These are phyloP conservation scores for Lepidotrigona ventralis DNA, from an alignment of 1,140 invertebrate species.

Conservation along the genomic window DNA sequence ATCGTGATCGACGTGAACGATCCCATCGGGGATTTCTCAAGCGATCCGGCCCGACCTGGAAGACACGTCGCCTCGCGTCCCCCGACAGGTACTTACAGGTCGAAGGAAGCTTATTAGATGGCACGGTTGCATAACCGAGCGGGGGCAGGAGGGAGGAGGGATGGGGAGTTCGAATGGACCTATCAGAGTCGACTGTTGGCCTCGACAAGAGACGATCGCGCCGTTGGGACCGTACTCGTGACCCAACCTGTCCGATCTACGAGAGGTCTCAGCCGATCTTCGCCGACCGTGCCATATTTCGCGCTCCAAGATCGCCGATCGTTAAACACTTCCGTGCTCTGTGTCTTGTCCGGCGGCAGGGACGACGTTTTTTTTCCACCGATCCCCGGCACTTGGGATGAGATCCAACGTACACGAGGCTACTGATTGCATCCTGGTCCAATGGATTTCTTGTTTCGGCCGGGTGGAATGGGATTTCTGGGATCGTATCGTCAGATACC, in stretches of 20 bases:
- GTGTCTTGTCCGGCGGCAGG: constrained; percentile 9
- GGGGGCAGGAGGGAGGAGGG: constrained; percentile 8
- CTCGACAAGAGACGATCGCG: constrained; percentile 55
- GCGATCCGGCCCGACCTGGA: constrained; percentile 30
- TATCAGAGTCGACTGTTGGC: constrained; percentile 65
- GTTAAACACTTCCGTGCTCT: constrained; percentile 70
- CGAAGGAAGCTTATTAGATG: constrained; percentile 66
- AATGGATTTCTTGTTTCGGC: not conserved
- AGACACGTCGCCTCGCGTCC: constrained; percentile 40
- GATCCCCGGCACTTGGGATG: not conserved
- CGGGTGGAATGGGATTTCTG: not conserved
- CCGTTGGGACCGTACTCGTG: constrained; percentile 70
- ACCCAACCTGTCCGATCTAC: constrained; percentile 76
- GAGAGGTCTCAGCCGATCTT: constrained; percentile 66
- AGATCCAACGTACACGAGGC: constrained; percentile 1
- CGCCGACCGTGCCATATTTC: constrained; percentile 69
- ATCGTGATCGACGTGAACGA: constrained; percentile 49
- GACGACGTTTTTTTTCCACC: constrained; percentile 8
- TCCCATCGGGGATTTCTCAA: constrained; percentile 41
- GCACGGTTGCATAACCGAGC: constrained; percentile 67
- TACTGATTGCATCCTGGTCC: constrained; percentile 13
- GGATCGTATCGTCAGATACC: not conserved
- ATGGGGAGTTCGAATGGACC: constrained; percentile 54
- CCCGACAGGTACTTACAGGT: constrained; percentile 57
- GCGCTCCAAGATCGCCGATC: constrained; percentile 70